These are phyloP conservation scores for human DNA, from an alignment of 2,113 vertebrate species.

Conservation along the genomic window GRCh38 chr9:18761501-18762000, in stretches of 20 bases:
- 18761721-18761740: background rate
- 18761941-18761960: background rate
- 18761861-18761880: background rate
- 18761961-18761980: constrained; percentile 39
- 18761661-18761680: background rate
- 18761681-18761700: background rate
- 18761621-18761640: background rate
- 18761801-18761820: background rate
- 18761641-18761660: constrained; percentile 16
- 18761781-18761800: background rate
- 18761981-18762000: constrained; percentile 15
- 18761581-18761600: constrained; percentile 46
- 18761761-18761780: background rate
- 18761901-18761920: background rate
- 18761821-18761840: background rate
- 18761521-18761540: background rate
- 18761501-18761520: constrained; percentile 52
- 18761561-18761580: constrained; percentile 53
- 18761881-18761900: background rate
- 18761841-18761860: background rate
- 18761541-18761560: constrained; percentile 42
- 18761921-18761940: background rate
- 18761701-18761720: background rate
- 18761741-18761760: constrained; percentile 15
- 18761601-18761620: constrained; percentile 49